Evolutionary conservation across 2,797 vertebrate species (phyloP), one percentile per base, ranked within the genome.

Genomic region (Channallabes apus): DNA sequence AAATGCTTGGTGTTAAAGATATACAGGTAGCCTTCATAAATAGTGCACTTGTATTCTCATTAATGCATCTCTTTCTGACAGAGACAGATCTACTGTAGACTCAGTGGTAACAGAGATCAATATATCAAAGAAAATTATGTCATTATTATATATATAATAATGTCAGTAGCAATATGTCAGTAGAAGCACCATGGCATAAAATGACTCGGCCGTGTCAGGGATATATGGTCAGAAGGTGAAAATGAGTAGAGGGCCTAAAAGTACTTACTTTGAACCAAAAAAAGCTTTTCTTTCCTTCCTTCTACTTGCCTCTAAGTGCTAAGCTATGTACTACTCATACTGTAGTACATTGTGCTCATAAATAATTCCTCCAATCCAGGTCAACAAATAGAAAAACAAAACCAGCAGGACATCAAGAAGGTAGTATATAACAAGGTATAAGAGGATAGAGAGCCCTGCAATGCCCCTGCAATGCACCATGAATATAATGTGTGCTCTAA

Each of bases 141-240:
- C n/a, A n/a, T n/a, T n/a, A n/a, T n/a, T n/a, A n/a, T n/a, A n/a
- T 54, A 54, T 54, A 54, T 54, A 54, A 54, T 54, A 54, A 54
- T 54, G 12, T 54, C 51, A 54, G 51, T 54, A 3, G 51, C 14
- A 14, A 54, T 51, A 51, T 27, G 38, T 80, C 77, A 69, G 73
- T 75, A 86, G 15, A 6, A 41, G 58, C 76, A 38, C 9, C 56
- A 24, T 77, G 56, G 11, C 56, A n/a, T 41, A 22, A 78, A 82
- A 81, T 83, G 67, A 38, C 69, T 84, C 12, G 35, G 82, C n/a
- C 56, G 0, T 17, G 73, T 35, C 73, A 38, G 69, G 22, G 79
- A 17, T 22, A 56, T 14, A 56, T 41, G 58, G 22, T 35, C 22
- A 64, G 32, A 27, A 41, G 15, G 35, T 80, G 35, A 64, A 62